Conservation (phyloP, 2,888 invertebrate genomes). For the Trachelus iudaicus region DNA sequence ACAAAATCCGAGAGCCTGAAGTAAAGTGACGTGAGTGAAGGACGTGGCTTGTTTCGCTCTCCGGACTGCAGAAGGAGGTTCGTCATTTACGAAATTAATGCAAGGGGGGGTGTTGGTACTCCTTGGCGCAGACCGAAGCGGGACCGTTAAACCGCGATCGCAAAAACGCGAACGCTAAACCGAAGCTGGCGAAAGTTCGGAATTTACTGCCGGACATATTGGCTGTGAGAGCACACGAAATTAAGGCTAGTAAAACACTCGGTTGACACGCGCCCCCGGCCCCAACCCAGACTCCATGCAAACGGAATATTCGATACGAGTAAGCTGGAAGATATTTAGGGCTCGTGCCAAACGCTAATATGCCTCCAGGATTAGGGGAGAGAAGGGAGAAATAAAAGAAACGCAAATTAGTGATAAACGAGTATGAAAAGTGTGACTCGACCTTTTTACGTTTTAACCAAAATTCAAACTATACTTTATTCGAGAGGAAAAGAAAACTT, state of each 20-base stretch:
- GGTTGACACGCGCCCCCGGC: constrained; percentile 47
- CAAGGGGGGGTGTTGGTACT: constrained; percentile 38
- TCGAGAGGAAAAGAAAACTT: neutral
- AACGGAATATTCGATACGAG: constrained; percentile 2
- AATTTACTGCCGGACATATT: constrained; percentile 64
- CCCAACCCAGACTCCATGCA: constrained; percentile 8
- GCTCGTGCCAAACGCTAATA: constrained; percentile 2
- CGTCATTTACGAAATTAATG: constrained; percentile 55
- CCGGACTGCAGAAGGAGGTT: neutral
- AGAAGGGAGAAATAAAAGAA: neutral
- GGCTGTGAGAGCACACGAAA: constrained; percentile 62
- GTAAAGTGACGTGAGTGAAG: neutral
- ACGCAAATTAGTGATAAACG: neutral
- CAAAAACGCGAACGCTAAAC: constrained; percentile 44
- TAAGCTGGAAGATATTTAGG: neutral
- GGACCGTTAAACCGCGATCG: constrained; percentile 45
- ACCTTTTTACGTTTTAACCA: neutral
- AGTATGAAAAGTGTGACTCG: neutral
- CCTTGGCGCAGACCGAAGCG: constrained; percentile 13
- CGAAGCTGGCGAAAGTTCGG: constrained; percentile 51
- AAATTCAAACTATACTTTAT: neutral
- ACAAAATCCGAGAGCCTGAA: neutral
- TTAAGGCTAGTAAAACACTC: constrained; percentile 65
- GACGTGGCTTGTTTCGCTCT: neutral
- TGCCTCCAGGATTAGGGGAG: neutral